Conservation (phyloP, 2,797 vertebrate species). For the Sebastes paucispinis region DNA sequence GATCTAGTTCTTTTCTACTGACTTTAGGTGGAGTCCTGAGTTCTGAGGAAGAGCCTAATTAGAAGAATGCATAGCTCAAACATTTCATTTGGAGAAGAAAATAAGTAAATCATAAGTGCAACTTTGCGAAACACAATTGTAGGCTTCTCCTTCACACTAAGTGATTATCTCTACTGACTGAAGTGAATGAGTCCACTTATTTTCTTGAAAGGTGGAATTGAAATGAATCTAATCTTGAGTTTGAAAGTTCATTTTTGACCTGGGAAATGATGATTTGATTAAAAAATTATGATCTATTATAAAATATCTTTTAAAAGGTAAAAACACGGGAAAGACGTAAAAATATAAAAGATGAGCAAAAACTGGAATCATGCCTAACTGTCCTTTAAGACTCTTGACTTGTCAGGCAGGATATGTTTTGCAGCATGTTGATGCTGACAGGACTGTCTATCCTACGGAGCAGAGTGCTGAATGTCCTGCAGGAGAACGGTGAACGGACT, state of each 20-base stretch:
- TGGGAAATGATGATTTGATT: neutral
- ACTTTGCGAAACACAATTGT: neutral
- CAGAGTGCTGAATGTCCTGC: conserved; percentile 45
- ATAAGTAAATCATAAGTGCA: neutral
- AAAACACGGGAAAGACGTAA: too few species aligned
- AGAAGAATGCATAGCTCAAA: neutral
- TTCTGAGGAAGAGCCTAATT: neutral
- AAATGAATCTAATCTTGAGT: neutral
- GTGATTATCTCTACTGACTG: neutral
- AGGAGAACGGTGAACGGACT: conserved; percentile 68
- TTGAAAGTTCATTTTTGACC: neutral
- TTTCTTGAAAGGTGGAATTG: neutral
- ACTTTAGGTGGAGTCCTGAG: neutral
- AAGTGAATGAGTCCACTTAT: neutral
- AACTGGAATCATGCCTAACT: too few species aligned
- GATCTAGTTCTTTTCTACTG: neutral
- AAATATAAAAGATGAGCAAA: too few species aligned
- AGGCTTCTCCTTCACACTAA: too few species aligned
- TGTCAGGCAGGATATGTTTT: conserved; percentile 27
- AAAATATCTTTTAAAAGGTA: too few species aligned
- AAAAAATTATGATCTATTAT: neutral
- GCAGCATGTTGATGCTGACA: conserved; percentile 11
- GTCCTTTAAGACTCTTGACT: neutral
- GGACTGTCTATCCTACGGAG: neutral
- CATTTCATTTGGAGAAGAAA: neutral